A percentile compares a stretch with the other conserved stretches of the same genome.
Evolutionary conservation across 2,113 vertebrate species (phyloP).

Genomic region (Siniperca knerii): DNA sequence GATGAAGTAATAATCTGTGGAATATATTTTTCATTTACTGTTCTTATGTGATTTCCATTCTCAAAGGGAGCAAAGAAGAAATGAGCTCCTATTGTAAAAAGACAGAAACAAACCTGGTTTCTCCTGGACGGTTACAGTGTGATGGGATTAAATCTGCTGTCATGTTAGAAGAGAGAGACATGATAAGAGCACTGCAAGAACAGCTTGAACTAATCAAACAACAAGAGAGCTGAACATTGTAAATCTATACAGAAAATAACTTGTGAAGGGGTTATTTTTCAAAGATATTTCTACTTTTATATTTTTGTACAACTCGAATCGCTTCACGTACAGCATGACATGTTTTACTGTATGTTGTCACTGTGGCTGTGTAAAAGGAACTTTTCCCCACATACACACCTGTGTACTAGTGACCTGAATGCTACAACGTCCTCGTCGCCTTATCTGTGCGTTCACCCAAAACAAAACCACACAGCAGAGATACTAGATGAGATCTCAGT

Average conservation of each 20-base stretch:
- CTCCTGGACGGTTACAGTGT: background rate
- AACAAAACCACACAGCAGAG: constrained; percentile 1
- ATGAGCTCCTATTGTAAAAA: background rate
- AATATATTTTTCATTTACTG: too few species aligned
- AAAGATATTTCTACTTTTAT: background rate
- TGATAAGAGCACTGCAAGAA: background rate
- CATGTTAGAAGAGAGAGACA: background rate
- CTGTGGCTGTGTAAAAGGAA: background rate
- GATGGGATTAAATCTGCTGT: constrained; percentile 3
- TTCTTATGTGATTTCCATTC: too few species aligned
- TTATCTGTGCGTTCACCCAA: background rate
- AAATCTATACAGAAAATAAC: background rate
- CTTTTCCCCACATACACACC: constrained; percentile 6
- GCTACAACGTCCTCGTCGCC: background rate
- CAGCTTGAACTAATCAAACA: constrained; percentile 3
- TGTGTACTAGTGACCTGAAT: constrained; percentile 42
- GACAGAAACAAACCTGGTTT: background rate
- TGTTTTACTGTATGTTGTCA: background rate
- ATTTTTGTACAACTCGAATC: background rate
- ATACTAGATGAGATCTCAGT: background rate
- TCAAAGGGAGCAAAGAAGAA: background rate
- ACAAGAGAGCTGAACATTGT: background rate
- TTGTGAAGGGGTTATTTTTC: too few species aligned
- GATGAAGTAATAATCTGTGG: too few species aligned
- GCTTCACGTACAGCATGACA: too few species aligned